These are phyloP conservation scores for Ictidomys tridecemlineatus DNA, from an alignment of 2,113 vertebrate genomes.

Conservation along the genomic window DNA sequence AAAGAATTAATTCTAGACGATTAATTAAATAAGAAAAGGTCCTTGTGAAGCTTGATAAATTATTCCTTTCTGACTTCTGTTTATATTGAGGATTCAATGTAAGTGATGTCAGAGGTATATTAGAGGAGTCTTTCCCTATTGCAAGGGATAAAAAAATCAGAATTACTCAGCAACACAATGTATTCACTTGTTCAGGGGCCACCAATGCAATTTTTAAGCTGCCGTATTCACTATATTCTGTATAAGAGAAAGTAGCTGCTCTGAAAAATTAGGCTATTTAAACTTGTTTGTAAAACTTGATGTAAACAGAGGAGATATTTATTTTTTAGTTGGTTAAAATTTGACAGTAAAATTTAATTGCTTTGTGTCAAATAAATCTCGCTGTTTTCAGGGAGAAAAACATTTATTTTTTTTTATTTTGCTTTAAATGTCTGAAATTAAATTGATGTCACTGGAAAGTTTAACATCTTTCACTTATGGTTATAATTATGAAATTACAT, in stretches of 20 bases:
- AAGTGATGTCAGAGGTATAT: neutral
- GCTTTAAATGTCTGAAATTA: neutral
- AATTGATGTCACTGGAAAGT: neutral
- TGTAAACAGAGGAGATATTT: neutral
- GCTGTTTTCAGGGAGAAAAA: slow-evolving; percentile 5
- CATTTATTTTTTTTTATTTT: neutral
- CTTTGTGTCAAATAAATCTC: slow-evolving; percentile 19
- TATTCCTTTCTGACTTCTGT: neutral
- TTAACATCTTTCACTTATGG: neutral
- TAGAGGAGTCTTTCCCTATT: neutral
- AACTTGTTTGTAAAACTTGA: slow-evolving; percentile 16
- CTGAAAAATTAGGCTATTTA: slow-evolving; percentile 45
- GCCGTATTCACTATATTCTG: neutral
- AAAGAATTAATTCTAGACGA: slow-evolving; percentile 42
- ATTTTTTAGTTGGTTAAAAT: slow-evolving; percentile 44
- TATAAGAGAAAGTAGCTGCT: neutral
- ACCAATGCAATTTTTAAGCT: neutral
- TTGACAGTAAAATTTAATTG: slow-evolving; percentile 25
- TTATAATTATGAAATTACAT: neutral
- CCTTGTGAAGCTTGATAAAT: neutral
- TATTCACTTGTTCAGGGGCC: slow-evolving; percentile 40
- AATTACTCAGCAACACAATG: neutral
- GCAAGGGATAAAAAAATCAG: neutral
- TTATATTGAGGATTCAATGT: neutral
- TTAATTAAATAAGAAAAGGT: slow-evolving; percentile 7